Evolutionary conservation across 2,888 invertebrate genomes (phyloP).

Genomic region (Ornithoptera priamus): DNA sequence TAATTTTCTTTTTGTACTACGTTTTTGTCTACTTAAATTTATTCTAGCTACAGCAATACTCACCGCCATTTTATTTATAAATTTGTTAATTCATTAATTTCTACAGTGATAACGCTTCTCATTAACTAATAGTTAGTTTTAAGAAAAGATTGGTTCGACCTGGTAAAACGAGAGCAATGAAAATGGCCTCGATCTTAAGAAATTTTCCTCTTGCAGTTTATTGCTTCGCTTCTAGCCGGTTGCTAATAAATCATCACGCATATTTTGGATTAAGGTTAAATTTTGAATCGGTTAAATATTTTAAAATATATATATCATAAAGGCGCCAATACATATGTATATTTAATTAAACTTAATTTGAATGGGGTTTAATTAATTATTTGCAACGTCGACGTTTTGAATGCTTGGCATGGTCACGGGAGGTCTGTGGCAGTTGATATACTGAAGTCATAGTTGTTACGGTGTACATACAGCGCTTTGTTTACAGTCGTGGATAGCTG

Average conservation of each 20-base stretch:
- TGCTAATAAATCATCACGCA: background rate
- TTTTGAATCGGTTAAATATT: background rate
- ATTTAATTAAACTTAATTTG: no score
- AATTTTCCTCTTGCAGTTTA: background rate
- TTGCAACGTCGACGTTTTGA: no score
- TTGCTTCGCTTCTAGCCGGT: background rate
- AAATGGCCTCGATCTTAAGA: conserved; percentile 1
- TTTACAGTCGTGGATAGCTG: no score
- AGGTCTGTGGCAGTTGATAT: no score
- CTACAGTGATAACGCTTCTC: background rate
- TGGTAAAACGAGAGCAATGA: background rate
- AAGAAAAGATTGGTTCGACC: background rate
- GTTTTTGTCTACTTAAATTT: background rate
- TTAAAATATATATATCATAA: no score
- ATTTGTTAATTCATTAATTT: no score
- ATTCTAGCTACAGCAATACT: background rate
- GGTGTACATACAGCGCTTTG: no score
- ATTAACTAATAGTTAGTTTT: background rate
- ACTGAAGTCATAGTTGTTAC: no score
- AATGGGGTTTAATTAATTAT: no score
- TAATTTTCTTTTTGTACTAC: background rate
- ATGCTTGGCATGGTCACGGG: no score
- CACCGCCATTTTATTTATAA: background rate
- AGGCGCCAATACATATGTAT: no score
- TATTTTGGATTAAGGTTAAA: background rate